Evolutionary conservation across 2,797 vertebrate genomes (phyloP).

Genomic region (Eulemur rubriventer): DNA sequence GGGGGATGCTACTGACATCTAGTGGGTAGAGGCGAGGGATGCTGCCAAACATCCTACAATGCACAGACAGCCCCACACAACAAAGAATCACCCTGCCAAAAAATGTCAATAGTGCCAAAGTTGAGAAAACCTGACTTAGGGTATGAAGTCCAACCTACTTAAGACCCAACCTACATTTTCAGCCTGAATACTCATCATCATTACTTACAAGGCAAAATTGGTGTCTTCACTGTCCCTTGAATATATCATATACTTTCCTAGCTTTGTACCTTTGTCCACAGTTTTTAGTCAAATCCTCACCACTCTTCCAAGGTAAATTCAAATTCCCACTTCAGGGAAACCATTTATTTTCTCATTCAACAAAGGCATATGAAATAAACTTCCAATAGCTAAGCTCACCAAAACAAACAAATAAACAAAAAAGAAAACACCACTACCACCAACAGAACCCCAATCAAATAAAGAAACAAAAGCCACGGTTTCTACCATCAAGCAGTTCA

Average conservation of each 20-base stretch:
- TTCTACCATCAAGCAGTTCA: background rate
- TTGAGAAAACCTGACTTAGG: background rate
- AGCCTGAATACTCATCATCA: background rate
- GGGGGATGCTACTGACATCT: background rate
- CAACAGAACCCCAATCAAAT: background rate
- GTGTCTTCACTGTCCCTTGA: background rate
- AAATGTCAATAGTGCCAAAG: background rate
- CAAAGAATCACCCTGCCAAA: background rate
- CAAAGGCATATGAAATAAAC: background rate
- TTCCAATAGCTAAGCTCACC: background rate
- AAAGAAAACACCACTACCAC: background rate
- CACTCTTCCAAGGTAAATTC: constrained; percentile 3
- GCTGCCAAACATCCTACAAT: background rate
- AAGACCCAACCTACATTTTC: background rate
- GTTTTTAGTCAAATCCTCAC: background rate
- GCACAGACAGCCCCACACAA: background rate
- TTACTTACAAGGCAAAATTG: background rate
- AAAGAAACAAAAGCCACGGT: background rate
- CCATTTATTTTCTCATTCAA: background rate
- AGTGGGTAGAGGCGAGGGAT: background rate
- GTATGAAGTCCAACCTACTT: constrained; percentile 15
- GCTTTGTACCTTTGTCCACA: background rate
- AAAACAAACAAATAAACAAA: background rate
- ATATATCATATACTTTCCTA: background rate
- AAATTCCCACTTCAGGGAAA: background rate